A percentile compares a stretch with the other conserved stretches of the same genome.
Conservation (phyloP, 1,140 invertebrate species). For the Drosophila watanabei region DNA sequence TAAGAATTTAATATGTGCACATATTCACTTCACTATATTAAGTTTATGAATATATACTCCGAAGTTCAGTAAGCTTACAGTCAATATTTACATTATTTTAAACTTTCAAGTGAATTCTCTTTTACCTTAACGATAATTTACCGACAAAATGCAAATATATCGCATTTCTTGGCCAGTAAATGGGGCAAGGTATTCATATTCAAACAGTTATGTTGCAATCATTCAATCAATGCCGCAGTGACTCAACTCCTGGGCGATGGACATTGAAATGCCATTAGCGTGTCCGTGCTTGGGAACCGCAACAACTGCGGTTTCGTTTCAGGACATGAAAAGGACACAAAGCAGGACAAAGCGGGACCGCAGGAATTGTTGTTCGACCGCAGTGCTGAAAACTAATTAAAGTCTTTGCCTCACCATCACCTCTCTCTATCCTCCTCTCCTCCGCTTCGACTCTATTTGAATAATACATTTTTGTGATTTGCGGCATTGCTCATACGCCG, state of each 20-base stretch:
- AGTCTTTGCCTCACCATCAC: slow-evolving; percentile 20
- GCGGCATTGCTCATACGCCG: slow-evolving; percentile 45
- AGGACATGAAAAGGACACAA: slow-evolving; percentile 39
- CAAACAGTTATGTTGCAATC: slow-evolving; percentile 24
- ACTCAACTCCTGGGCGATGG: slow-evolving; percentile 30
- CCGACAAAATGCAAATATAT: background rate
- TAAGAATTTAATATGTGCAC: background rate
- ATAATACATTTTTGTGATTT: slow-evolving; percentile 60
- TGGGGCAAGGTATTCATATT: slow-evolving; percentile 32
- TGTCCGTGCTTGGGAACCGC: slow-evolving; percentile 60
- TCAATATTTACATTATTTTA: background rate
- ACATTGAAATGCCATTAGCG: slow-evolving; percentile 78
- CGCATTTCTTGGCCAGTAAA: slow-evolving; percentile 1
- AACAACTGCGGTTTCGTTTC: slow-evolving; percentile 55
- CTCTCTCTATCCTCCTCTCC: background rate
- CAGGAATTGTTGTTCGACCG: slow-evolving; percentile 43
- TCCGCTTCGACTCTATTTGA: slow-evolving; percentile 10
- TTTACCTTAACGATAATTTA: background rate
- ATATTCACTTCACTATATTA: background rate
- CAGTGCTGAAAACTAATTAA: slow-evolving; percentile 73
- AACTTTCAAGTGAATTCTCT: background rate
- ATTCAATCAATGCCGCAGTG: slow-evolving; percentile 46
- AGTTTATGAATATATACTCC: background rate
- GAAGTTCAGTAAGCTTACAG: background rate
- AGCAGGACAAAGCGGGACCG: slow-evolving; percentile 38